Conservation (phyloP, 2,888 invertebrate species). For the Andrena praecox region DNA sequence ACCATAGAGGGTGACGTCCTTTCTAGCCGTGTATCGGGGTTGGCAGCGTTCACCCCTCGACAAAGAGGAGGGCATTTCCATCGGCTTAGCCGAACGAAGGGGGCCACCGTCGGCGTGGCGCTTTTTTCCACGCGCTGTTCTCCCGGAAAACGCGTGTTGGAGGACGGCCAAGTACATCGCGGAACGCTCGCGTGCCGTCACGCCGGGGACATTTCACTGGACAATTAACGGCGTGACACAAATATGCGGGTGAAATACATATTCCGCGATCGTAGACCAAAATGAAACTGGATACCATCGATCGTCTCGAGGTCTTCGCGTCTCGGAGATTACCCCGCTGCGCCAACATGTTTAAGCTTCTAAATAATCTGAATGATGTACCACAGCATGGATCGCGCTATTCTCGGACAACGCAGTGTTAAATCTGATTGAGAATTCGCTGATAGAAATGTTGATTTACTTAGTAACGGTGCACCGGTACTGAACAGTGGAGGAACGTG, state of each 20-base stretch:
- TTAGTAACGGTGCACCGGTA: too few relatives aligned
- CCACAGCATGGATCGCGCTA: too few relatives aligned
- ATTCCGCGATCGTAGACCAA: not conserved
- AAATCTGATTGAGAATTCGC: too few relatives aligned
- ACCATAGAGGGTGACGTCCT: conserved; percentile 42
- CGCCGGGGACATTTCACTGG: conserved; percentile 30
- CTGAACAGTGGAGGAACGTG: not conserved
- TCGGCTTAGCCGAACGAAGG: conserved; percentile 52
- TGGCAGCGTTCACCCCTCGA: conserved; percentile 60
- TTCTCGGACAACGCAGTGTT: too few relatives aligned
- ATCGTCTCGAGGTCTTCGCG: not conserved
- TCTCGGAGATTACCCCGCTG: not conserved
- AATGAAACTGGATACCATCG: not conserved
- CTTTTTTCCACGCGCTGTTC: conserved; percentile 47
- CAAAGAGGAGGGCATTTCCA: conserved; percentile 58
- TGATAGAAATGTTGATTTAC: too few relatives aligned
- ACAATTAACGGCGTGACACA: conserved; percentile 34
- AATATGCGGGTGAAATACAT: not conserved
- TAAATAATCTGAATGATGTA: too few relatives aligned
- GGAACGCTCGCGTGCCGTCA: conserved; percentile 16
- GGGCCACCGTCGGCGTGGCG: conserved; percentile 6
- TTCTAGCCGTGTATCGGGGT: conserved; percentile 53
- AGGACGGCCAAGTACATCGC: conserved; percentile 57
- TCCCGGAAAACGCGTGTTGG: conserved; percentile 60
- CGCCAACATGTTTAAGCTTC: too few relatives aligned